Conservation (phyloP, 2,888 invertebrate genomes). For the Eilema griseolum region DNA sequence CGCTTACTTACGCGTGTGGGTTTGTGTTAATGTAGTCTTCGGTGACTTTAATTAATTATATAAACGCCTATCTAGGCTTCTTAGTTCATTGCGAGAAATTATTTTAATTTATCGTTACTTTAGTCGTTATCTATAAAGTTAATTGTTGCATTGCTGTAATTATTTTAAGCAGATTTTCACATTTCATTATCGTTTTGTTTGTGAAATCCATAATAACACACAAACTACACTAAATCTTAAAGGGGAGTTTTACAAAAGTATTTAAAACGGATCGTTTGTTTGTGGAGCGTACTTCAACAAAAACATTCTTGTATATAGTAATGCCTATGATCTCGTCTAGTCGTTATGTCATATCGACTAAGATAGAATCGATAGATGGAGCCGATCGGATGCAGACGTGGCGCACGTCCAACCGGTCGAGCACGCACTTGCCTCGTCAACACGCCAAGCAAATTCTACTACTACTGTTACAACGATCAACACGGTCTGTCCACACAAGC, state of each 20-base stretch:
- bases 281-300: conserved; percentile 31
- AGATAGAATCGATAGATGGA: conserved; percentile 51
- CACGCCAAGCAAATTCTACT: conserved; percentile 49
- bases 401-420: conserved; percentile 31
- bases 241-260: conserved; percentile 38
- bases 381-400: conserved; percentile 48
- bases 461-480: conserved; percentile 43
- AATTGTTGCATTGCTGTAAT: conserved; percentile 55
- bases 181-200: conserved; percentile 37
- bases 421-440: conserved; percentile 48
- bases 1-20: conserved; percentile 82
- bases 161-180: conserved; percentile 41
- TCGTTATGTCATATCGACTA: conserved; percentile 44
- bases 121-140: conserved; percentile 50
- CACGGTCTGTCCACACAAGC: conserved; percentile 42
- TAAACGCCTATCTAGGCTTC: conserved; percentile 47
- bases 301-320: conserved; percentile 35
- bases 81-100: conserved; percentile 56
- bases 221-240: conserved; percentile 41
- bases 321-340: conserved; percentile 35
- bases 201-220: conserved; percentile 45
- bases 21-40: conserved; percentile 83
- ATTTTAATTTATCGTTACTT: conserved; percentile 57
- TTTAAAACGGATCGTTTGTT: conserved; percentile 30
- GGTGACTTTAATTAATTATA: conserved; percentile 52